These are phyloP conservation scores for Phrynocephalus forsythii DNA, from an alignment of 2,797 vertebrate genomes.

Conservation along the genomic window DNA sequence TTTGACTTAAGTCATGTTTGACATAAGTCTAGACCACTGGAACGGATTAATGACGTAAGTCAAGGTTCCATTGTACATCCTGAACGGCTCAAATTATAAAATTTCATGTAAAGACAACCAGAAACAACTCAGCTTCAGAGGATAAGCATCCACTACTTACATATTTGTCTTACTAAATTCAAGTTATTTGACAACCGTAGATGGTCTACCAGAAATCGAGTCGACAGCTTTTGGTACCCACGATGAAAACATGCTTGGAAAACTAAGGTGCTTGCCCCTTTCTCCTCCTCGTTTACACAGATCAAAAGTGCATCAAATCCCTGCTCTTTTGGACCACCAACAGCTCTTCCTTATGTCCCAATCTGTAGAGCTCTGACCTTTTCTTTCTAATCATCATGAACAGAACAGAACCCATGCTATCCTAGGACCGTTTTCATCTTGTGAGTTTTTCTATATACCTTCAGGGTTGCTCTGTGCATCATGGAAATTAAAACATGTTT, in stretches of 20 bases:
- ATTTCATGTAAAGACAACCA: neutral
- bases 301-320: neutral
- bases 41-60: too few species aligned
- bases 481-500: neutral
- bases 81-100: neutral
- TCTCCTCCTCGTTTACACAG: neutral
- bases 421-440: neutral
- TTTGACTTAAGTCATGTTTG: too few species aligned
- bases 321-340: neutral
- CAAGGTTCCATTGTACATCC: neutral
- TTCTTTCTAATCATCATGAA: neutral
- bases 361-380: neutral
- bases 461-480: neutral
- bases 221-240: too few species aligned
- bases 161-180: neutral
- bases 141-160: neutral
- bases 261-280: neutral
- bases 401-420: neutral
- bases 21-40: too few species aligned
- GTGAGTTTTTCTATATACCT: neutral
- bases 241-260: neutral
- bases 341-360: neutral
- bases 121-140: neutral
- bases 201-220: neutral
- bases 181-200: neutral